A percentile compares a stretch with the other conserved stretches of the same genome.
Conservation (phyloP, 1,140 invertebrate genomes). For the Ips nitidus region DNA sequence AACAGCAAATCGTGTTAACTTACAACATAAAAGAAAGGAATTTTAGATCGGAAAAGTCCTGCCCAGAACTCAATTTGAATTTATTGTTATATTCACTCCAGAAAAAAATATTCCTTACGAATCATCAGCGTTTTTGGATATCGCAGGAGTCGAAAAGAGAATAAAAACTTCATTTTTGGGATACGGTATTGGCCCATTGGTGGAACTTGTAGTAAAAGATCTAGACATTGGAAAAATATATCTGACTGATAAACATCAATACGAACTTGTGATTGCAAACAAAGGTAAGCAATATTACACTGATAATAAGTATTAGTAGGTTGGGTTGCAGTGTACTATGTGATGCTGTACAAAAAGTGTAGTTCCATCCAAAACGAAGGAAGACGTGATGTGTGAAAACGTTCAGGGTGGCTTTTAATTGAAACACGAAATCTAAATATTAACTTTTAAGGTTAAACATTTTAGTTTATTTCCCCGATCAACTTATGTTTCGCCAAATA, state of each 20-base stretch:
- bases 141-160: conserved; percentile 41
- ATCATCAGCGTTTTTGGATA: conserved; percentile 42
- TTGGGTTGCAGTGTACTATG: too few species aligned
- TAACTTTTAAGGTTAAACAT: too few species aligned
- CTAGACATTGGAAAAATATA: conserved; percentile 44
- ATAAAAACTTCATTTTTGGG: conserved; percentile 42
- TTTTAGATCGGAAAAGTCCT: conserved; percentile 43
- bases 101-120: conserved; percentile 31
- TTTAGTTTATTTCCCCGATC: too few species aligned
- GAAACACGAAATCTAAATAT: too few species aligned
- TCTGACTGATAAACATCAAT: conserved; percentile 44
- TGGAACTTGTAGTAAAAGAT: conserved; percentile 39
- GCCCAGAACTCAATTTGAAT: conserved; percentile 37
- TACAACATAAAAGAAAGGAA: not conserved
- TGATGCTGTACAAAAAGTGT: too few species aligned
- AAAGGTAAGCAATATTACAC: conserved; percentile 25
- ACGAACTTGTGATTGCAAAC: conserved; percentile 44
- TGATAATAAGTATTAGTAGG: not conserved
- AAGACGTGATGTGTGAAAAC: too few species aligned
- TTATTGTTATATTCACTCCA: conserved; percentile 44
- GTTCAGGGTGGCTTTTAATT: too few species aligned
- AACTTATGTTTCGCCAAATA: too few species aligned
- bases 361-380: too few species aligned
- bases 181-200: conserved; percentile 40
- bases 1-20: not conserved